phyloP scores from a whole-genome alignment of 2,113 vertebrate genomes.

The Piprites chloris region DNA sequence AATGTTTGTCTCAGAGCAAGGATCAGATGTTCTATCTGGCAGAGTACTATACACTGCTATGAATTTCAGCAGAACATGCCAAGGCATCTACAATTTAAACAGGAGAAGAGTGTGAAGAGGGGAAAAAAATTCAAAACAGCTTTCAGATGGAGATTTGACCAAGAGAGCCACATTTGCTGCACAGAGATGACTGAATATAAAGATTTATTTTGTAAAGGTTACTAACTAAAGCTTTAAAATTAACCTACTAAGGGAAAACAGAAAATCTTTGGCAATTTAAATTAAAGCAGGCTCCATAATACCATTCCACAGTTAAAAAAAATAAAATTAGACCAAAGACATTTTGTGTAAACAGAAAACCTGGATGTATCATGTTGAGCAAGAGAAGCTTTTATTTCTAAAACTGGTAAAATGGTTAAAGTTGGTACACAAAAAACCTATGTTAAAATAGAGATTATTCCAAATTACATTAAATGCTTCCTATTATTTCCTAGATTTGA shows the following conservation, averaged over 20 bases:
- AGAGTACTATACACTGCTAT: neutral
- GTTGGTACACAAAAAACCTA: neutral
- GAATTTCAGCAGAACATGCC: neutral
- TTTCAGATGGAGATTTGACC: neutral
- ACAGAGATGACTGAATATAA: neutral
- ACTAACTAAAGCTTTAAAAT: neutral
- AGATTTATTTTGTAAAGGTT: neutral
- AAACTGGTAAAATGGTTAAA: neutral
- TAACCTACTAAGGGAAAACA: neutral
- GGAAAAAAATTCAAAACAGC: neutral
- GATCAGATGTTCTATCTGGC: neutral
- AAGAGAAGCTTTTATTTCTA: neutral
- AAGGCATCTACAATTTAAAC: neutral
- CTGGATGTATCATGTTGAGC: neutral
- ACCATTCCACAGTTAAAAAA: neutral
- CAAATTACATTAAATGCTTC: neutral
- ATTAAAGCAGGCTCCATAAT: neutral
- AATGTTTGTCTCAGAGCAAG: neutral
- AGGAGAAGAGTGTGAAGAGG: neutral
- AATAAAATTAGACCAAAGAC: neutral
- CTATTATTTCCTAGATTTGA: neutral
- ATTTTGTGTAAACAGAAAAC: neutral
- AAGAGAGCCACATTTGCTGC: neutral
- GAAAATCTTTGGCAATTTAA: neutral
- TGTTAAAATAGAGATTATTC: neutral